Base-by-base conservation (phyloP, 2,888 invertebrate genomes). In the Pycnomerus fuliginosus region DNA sequence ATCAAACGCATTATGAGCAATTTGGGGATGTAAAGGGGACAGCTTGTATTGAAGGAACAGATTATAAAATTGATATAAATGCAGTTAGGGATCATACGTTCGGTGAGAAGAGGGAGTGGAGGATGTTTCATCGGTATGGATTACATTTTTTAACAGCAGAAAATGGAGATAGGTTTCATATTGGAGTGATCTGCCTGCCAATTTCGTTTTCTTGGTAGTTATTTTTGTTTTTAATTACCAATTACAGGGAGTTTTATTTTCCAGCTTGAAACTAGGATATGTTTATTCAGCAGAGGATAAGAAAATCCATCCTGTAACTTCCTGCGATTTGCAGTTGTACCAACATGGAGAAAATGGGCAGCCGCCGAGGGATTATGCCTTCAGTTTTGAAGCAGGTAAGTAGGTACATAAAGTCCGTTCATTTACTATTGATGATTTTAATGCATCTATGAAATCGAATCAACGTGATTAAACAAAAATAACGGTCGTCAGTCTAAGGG, bases 1-100 rank as follows among this genome's bases (percentile, higher is more conserved):
- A 86, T 65, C 85, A 86, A 71, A 81, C 82, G 0, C 87, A 87
- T 66, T 87, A 87, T 64, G 87, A 88, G 59, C 87, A 88, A 70
- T 82, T 82, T 75, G 86, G 86, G 2, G 70, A 69, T 27, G 62
- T 85, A 1, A 69, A 72, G 34, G 84, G 84, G 3, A 72, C 67
- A 1, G 76, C 79, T 0, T 67, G 66, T 14, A 70, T 87, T 5
- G 76, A 81, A 48, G 80, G 76, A 1, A 69, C 69, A 47, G 55
- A 61, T 32, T 75, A 77, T 44, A 46, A 65, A 2, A 53, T 84
- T 1, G 67, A 74, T 13, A 71, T 87, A 61, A 78, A 80, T 10
- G 80, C 82, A 15, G 77, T 85, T 39, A 73, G 86, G 58, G 85
- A 86, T 68, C 87, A 85, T 59, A 83, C 79, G 53, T 83, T 82